phyloP scores from a whole-genome alignment of 2,888 invertebrate species.

The Lottia scabra region DNA sequence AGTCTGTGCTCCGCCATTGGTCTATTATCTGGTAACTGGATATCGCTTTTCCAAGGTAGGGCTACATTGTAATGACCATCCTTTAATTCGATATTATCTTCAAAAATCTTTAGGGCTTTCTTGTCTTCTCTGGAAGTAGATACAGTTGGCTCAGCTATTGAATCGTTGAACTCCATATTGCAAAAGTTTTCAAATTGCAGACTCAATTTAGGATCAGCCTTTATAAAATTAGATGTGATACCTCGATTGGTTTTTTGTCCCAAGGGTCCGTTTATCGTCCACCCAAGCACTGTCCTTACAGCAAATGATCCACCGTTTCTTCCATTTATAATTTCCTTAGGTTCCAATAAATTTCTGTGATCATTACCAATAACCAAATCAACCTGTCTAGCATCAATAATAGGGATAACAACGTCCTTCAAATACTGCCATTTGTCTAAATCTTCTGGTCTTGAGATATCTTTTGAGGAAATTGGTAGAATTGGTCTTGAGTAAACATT shows the following conservation, averaged over 20 bases:
- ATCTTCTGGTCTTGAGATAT: not conserved
- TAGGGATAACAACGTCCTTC: not conserved
- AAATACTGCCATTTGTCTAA: conserved; percentile 10
- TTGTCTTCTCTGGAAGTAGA: no score
- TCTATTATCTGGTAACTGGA: conserved; percentile 5
- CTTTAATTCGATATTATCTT: not conserved
- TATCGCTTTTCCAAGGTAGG: conserved; percentile 20
- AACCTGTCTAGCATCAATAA: not conserved
- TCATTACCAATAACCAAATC: conserved; percentile 11
- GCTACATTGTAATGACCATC: conserved; percentile 20
- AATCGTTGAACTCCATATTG: conserved; percentile 18
- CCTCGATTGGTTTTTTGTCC: not conserved
- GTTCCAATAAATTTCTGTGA: not conserved
- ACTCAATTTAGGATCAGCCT: conserved; percentile 82
- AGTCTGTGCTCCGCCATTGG: conserved; percentile 3
- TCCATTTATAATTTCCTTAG: not conserved
- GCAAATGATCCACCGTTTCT: conserved; percentile 21
- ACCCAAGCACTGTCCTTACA: conserved; percentile 19
- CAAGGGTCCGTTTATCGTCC: conserved; percentile 25
- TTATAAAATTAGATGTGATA: conserved; percentile 9
- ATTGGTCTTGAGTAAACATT: not conserved
- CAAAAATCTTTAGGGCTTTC: conserved; percentile 11
- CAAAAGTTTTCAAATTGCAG: conserved; percentile 79
- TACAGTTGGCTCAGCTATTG: no score
- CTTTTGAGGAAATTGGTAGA: not conserved